Base-by-base conservation (phyloP, 2,113 vertebrate species). In the Polypterus bichir region DNA sequence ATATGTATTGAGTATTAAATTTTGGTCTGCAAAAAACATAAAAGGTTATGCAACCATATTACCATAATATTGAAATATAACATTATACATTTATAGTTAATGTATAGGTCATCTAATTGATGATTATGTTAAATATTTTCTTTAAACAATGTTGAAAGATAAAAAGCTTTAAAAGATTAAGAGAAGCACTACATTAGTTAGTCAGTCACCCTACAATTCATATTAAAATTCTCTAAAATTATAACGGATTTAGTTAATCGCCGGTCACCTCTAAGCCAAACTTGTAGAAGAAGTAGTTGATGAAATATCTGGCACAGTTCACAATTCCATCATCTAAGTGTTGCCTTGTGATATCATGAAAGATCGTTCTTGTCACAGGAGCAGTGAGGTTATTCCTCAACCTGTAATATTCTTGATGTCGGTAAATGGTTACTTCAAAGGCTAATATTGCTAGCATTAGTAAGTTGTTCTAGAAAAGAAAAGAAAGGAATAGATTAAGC, bases 221-320 rank as follows among this genome's bases (percentile, higher is more conserved):
- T 27, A 52, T 8, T 3, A 52, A 52, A 27, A 27, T 27, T 27
- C 27, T 27, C 27, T 27, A 27, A 27, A 27, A 27, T 27, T 27
- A 27, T n/a, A 27, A 27, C 27, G 27, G 27, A 27, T 27, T 27
- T 27, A 27, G 27, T 48, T 5, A 7, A 6, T 53, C 3, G 57
- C 48, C 2, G 7, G 75, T 75, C 78, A 97, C 96, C 92, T 98
- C 96, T 57, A 98, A 83, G 52, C 96, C 94, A 77, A 98, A 98
- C 70, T 98, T 98, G 83, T 98, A 98, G 82, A 97, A 97, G 81
- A 98, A 98, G 76, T 95, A 98, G 78, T 98, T 97, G 76, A 97
- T 76, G 74, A 98, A 98, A 72, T 98, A 98, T 75, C 97, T 98
- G 78, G 90, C 77, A 77, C 92, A 97, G 71, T 81, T 90, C 65